Evolutionary conservation across 1,140 invertebrate genomes (phyloP).

Genomic region (Anastrepha obliqua): DNA sequence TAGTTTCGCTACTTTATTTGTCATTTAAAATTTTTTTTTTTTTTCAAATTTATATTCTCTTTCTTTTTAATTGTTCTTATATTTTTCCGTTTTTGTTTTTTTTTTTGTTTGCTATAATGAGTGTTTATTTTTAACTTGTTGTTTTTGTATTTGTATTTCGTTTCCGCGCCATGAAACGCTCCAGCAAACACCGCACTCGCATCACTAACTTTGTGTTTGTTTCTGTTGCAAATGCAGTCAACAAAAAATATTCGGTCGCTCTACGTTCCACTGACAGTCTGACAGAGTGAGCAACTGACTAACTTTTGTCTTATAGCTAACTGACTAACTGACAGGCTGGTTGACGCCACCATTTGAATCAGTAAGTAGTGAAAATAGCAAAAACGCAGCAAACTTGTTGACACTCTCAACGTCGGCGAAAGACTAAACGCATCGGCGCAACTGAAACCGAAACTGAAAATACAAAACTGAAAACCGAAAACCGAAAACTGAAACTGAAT

Average conservation of each 20-base stretch:
- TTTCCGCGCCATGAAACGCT: not conserved
- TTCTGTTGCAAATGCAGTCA: too few relatives aligned
- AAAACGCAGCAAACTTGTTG: not conserved
- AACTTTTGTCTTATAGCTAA: not conserved
- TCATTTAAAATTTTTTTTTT: too few relatives aligned
- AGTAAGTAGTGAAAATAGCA: not conserved
- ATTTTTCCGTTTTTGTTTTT: too few relatives aligned
- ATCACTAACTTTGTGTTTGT: too few relatives aligned
- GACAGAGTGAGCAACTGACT: not conserved
- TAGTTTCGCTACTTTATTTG: too few relatives aligned
- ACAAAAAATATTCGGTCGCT: too few relatives aligned
- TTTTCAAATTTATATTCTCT: too few relatives aligned
- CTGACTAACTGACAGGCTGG: not conserved
- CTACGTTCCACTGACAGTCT: too few relatives aligned
- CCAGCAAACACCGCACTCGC: not conserved
- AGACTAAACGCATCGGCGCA: conserved; percentile 48
- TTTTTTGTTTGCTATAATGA: too few relatives aligned
- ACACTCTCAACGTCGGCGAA: conserved; percentile 38
- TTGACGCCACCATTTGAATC: not conserved
- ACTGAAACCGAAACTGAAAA: conserved; percentile 51
- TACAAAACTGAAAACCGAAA: conserved; percentile 26
- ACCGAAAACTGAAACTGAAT: conserved; percentile 45
- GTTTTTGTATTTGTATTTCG: too few relatives aligned
- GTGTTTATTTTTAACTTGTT: too few relatives aligned
- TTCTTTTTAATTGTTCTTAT: too few relatives aligned